Evolutionary conservation across 2,797 vertebrate genomes (phyloP).

Genomic region (Dryobates pubescens): DNA sequence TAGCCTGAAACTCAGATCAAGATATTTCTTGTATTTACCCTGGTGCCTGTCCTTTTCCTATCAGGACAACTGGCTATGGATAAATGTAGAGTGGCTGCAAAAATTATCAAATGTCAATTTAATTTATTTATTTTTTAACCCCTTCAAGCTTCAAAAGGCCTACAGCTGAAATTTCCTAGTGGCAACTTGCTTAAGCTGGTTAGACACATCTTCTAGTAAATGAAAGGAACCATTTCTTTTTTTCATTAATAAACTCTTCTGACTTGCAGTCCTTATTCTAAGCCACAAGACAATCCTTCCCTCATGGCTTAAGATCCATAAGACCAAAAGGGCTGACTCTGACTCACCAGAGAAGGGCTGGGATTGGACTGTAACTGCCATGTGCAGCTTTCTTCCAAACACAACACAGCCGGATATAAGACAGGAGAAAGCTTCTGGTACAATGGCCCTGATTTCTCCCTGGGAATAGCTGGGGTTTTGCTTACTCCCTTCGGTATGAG

Average conservation of each 20-base stretch:
- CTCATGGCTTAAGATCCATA: neutral
- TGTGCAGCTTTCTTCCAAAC: neutral
- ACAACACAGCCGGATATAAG: neutral
- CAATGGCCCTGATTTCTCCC: neutral
- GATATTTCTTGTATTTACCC: slow-evolving; percentile 12
- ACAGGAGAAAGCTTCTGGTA: neutral
- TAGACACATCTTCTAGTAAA: neutral
- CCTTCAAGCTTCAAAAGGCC: neutral
- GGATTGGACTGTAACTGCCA: neutral
- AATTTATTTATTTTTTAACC: neutral
- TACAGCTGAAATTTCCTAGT: neutral
- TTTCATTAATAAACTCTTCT: neutral
- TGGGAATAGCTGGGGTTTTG: neutral
- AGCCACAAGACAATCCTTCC: slow-evolving; percentile 4
- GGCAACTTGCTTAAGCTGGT: neutral
- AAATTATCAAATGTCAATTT: neutral
- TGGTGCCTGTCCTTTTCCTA: neutral
- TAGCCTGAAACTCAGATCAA: neutral
- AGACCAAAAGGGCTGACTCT: slow-evolving; percentile 22
- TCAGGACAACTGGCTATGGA: neutral
- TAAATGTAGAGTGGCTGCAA: neutral
- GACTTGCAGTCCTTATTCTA: slow-evolving; percentile 22
- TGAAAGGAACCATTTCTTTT: neutral
- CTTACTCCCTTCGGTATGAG: neutral
- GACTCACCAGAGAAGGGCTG: neutral